phyloP scores from a whole-genome alignment of 2,797 vertebrate species.

The Lacerta viridis region DNA sequence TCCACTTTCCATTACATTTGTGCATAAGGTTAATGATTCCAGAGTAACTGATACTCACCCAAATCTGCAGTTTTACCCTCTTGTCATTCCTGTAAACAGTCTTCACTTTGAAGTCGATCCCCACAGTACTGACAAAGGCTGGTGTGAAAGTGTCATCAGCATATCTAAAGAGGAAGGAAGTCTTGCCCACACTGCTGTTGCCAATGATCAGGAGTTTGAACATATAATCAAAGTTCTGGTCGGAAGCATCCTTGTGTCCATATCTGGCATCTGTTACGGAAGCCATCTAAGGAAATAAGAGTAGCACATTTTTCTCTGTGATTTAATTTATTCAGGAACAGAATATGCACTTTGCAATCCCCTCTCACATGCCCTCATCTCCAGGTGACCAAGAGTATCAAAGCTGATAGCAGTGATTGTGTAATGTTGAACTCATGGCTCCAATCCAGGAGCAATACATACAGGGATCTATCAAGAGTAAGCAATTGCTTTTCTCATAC shows the following conservation, averaged over 20 bases:
- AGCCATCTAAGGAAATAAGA: conserved; percentile 89
- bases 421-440: not conserved
- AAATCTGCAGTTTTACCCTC: conserved; percentile 96
- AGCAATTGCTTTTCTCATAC: not conserved
- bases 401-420: not conserved
- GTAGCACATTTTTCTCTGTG: conserved; percentile 18
- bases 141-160: conserved; percentile 96
- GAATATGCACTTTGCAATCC: conserved; percentile 25
- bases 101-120: conserved; percentile 99
- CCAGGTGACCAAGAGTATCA: not conserved
- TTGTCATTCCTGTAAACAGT: conserved; percentile 97
- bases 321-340: conserved; percentile 61
- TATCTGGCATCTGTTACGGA: conserved; percentile 93
- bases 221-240: conserved; percentile 99
- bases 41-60: conserved; percentile 84
- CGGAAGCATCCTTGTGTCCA: conserved; percentile 92
- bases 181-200: conserved; percentile 98
- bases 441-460: not conserved
- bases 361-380: not conserved
- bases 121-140: conserved; percentile 96
- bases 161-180: conserved; percentile 95
- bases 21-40: not conserved
- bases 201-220: conserved; percentile 98
- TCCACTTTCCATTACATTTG: not conserved
- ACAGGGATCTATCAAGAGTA: not conserved